phyloP scores from a whole-genome alignment of 2,113 vertebrate genomes.

The Vidua macroura region DNA sequence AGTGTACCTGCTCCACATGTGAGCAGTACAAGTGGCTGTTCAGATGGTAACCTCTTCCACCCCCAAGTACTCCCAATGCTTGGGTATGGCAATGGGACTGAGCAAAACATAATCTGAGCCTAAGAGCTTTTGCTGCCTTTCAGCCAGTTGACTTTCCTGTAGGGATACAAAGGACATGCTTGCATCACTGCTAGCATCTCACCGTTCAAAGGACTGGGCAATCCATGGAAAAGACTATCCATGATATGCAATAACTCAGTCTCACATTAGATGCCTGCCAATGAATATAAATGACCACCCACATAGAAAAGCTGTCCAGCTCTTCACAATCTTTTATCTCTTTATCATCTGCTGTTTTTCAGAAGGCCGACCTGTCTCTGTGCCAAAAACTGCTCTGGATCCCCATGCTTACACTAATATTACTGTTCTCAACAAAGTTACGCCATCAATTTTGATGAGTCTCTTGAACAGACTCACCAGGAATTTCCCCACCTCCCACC shows the following conservation, averaged over 20 bases:
- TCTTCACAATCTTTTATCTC: not conserved
- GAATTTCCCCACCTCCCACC: not conserved
- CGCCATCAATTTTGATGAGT: not conserved
- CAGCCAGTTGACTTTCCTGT: not conserved
- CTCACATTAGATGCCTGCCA: not conserved
- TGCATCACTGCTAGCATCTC: not conserved
- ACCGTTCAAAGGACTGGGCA: not conserved
- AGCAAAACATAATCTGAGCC: not conserved
- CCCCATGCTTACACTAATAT: not conserved
- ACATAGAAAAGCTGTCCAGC: not conserved
- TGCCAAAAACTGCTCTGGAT: not conserved
- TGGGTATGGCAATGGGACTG: not conserved
- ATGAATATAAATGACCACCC: not conserved
- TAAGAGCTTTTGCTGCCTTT: not conserved
- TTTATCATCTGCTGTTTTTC: not conserved
- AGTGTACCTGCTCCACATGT: not conserved
- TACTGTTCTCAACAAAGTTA: not conserved
- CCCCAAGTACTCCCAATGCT: not conserved
- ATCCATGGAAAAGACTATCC: not conserved
- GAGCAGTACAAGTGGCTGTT: not conserved
- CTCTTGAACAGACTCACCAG: not conserved
- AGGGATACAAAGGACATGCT: rapidly evolving
- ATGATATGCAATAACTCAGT: not conserved
- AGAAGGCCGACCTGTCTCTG: not conserved
- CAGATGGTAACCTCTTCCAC: not conserved